Evolutionary conservation across 2,888 invertebrate genomes (phyloP).

Genomic region (Drepanosiphum platanoidis): DNA sequence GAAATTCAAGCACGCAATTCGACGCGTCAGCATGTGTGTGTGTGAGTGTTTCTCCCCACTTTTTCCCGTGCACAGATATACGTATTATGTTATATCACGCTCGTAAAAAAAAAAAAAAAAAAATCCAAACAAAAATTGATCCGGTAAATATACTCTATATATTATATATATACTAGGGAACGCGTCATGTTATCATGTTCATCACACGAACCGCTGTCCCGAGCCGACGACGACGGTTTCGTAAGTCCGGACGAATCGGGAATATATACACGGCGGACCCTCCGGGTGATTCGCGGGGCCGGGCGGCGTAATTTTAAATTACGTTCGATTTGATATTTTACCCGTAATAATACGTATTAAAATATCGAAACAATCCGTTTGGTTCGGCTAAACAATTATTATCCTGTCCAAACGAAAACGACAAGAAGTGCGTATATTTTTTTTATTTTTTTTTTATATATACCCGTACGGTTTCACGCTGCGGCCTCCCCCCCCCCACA

Average conservation of each 20-base stretch:
- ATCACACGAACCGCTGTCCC: conserved; percentile 32
- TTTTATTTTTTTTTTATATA: no score
- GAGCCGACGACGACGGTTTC: conserved; percentile 1
- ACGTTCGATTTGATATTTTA: conserved; percentile 17
- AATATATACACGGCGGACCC: conserved; percentile 13
- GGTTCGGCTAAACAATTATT: conserved; percentile 22
- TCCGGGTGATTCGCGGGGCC: conserved; percentile 31
- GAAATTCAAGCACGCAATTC: conserved; percentile 44
- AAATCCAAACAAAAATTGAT: no score
- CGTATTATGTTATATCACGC: not conserved
- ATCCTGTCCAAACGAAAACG: conserved; percentile 38
- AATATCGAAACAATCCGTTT: conserved; percentile 27
- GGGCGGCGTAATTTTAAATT: conserved; percentile 18
- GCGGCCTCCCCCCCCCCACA: no score
- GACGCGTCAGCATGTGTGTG: no score
- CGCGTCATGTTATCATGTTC: conserved; percentile 39
- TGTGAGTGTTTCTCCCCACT: not conserved
- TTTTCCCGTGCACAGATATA: no score
- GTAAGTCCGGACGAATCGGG: conserved; percentile 4
- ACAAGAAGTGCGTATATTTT: not conserved
- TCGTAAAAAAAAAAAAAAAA: no score
- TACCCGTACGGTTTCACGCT: not conserved
- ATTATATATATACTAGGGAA: conserved; percentile 32
- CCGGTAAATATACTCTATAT: conserved; percentile 41
- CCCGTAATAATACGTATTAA: conserved; percentile 16